phyloP scores from a whole-genome alignment of 2,888 invertebrate genomes.

The Tholera decimalis region DNA sequence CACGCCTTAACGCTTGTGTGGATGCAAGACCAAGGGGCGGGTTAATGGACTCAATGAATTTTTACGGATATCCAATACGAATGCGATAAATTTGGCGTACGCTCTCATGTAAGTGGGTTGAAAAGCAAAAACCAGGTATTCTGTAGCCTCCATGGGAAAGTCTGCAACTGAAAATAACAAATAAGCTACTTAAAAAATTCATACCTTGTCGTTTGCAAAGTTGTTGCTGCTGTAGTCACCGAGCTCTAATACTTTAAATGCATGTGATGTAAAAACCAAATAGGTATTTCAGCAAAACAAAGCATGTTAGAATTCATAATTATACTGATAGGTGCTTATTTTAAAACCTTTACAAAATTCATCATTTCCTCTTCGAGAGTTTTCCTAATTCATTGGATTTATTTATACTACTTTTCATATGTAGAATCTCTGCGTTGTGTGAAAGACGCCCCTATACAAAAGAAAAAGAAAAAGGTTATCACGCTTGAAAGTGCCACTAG shows the following conservation, averaged over 20 bases:
- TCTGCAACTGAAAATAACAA: not conserved
- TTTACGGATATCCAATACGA: conserved; percentile 54
- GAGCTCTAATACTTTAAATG: not conserved
- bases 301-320: not conserved
- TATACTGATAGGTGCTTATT: not conserved
- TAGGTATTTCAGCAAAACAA: not conserved
- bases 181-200: too few relatives aligned
- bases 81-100: conserved; percentile 45
- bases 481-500: conserved; percentile 13
- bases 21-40: conserved; percentile 71
- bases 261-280: not conserved
- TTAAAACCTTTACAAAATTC: not conserved
- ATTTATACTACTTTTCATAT: not conserved
- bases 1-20: conserved; percentile 84
- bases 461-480: conserved; percentile 5
- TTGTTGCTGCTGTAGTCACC: not conserved
- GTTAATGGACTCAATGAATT: conserved; percentile 64
- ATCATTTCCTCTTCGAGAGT: not conserved
- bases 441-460: not conserved
- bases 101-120: conserved; percentile 10
- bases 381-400: not conserved
- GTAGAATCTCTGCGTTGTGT: not conserved
- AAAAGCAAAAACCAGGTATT: conserved; percentile 10
- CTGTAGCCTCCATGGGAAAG: not conserved
- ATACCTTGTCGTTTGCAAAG: not conserved